Conservation (phyloP, 2,797 vertebrate genomes). For the Streptopelia turtur region DNA sequence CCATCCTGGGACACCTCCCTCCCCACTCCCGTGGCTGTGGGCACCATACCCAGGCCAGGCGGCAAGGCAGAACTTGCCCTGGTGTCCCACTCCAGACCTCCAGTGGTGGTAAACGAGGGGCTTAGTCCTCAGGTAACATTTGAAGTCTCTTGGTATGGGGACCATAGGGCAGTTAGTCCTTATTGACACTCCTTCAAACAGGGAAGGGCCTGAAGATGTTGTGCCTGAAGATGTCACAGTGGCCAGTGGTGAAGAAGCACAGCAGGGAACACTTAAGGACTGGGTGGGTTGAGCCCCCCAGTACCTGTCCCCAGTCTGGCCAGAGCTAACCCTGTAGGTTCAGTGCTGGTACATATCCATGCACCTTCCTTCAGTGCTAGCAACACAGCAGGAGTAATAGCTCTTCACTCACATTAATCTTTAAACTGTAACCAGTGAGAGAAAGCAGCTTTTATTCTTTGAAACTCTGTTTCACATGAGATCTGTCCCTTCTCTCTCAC, state of each 20-base stretch:
- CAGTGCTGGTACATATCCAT: neutral
- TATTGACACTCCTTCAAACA: neutral
- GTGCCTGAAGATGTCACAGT: neutral
- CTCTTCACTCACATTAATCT: neutral
- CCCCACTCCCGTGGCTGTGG: neutral
- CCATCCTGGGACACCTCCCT: neutral
- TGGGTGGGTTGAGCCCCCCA: neutral
- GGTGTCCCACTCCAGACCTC: neutral
- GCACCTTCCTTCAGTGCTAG: neutral
- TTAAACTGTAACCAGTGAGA: neutral
- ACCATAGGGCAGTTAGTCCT: neutral
- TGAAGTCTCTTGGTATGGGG: neutral
- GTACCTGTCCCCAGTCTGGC: neutral
- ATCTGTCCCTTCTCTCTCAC: neutral
- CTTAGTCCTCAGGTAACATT: neutral
- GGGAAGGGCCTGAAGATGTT: neutral
- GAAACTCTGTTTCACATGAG: neutral
- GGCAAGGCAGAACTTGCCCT: neutral
- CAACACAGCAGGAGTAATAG: neutral
- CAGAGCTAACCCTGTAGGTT: neutral
- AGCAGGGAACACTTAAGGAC: too few species aligned
- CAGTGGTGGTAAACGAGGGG: accelerated
- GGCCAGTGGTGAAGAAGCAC: neutral
- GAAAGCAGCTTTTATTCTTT: neutral
- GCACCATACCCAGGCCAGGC: neutral